Base-by-base conservation (phyloP, 2,888 invertebrate genomes). In the Mycalesis mineus region DNA sequence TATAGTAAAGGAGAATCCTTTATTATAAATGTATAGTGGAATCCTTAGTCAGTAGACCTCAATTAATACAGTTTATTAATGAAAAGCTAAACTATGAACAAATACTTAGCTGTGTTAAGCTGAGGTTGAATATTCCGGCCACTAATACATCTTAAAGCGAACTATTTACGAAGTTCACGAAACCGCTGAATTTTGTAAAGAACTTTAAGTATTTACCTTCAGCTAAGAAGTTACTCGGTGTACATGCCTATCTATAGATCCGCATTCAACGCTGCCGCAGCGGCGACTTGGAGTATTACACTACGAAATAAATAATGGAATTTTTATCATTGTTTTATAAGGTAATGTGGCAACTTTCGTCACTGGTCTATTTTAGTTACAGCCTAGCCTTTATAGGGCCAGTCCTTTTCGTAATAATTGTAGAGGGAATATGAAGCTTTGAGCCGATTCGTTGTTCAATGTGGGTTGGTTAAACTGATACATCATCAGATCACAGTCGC, bases 51-150 rank as follows among this genome's bases (percentile, higher is more conserved):
- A 9, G 13, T 45, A 13, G 14, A 45, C 8, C 31, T 9, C 9
- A 45, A 29, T 45, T 31, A 15, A 9, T 45, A 9, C 31, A 15
- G 14, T 14, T 31, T 31, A 45, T 14, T 45, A 31, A 45, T 45
- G 29, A 33, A 33, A 45, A 33, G 31, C 15, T 68, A 69, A 66
- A 71, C 48, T 37, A 37, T 49, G 6, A 17, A 17, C 48, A 49
- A 36, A 49, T 49, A 37, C n/a, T 22, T 22, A 37, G 36, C 17
- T 17, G n/a, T 49, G 36, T 49, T 49, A 37, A 7, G 37, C 14
- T 37, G 17, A 37, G 17, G 33, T 49, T 37, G 48, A 37, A 45
- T 45, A 49, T 49, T 14, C 8, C 17, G 14, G 36, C 48, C 48
- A 13, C 48, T 49, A 49, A 49, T 49, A 49, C 48, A 22, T 49